These are phyloP conservation scores for Phyllotreta cruciferae DNA, from an alignment of 2,888 invertebrate species.

Conservation along the genomic window DNA sequence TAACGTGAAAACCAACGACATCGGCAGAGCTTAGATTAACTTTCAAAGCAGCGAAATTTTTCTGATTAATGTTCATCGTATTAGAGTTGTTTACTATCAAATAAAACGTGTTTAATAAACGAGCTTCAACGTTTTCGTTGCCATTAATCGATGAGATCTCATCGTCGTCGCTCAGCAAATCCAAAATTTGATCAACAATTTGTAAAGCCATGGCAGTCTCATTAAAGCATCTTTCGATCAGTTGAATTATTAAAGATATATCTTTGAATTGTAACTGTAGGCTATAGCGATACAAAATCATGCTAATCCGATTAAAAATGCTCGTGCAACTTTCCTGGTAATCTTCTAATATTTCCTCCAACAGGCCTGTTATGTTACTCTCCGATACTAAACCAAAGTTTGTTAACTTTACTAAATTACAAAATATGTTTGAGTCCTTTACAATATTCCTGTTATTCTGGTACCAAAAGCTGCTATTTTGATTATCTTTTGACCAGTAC, in stretches of 20 bases:
- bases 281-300: not conserved
- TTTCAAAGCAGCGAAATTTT: not conserved
- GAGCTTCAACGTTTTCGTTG: not conserved
- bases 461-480: conserved; percentile 10
- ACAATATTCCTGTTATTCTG: not conserved
- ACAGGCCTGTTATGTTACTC: not conserved
- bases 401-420: conserved; percentile 10
- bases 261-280: not conserved
- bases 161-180: not conserved
- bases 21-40: not conserved
- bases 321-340: not conserved
- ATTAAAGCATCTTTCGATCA: conserved; percentile 2
- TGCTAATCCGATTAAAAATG: not conserved
- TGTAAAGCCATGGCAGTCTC: not conserved
- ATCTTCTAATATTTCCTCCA: not conserved
- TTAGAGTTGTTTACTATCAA: not conserved
- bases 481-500: conserved; percentile 11
- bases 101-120: not conserved
- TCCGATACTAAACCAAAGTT: conserved; percentile 14
- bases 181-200: conserved; percentile 5
- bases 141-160: not conserved
- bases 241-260: not conserved
- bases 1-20: not conserved
- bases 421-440: conserved; percentile 4
- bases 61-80: not conserved